These are phyloP conservation scores for Oxystoma pomonae DNA, from an alignment of 2,888 invertebrate species.

Conservation along the genomic window DNA sequence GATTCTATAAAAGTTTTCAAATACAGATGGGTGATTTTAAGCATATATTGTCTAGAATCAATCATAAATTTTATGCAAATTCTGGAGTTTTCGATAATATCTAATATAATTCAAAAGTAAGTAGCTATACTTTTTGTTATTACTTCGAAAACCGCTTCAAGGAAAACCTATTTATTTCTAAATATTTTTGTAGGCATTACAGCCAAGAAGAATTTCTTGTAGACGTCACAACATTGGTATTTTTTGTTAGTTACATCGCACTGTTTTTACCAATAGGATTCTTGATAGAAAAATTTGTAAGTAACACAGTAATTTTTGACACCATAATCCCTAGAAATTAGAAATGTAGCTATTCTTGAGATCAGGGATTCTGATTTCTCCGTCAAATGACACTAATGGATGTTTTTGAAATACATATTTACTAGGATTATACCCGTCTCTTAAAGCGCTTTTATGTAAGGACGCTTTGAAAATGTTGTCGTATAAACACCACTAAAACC, in stretches of 20 bases:
- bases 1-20: conserved; percentile 25
- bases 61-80: conserved; percentile 90
- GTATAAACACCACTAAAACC: no score
- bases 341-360: no score
- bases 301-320: no score
- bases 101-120: conserved; percentile 65
- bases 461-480: no score
- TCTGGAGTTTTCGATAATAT: conserved; percentile 91
- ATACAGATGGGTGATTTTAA: conserved; percentile 74
- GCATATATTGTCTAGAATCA: conserved; percentile 81
- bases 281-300: conserved; percentile 51
- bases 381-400: no score
- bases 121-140: conserved; percentile 22
- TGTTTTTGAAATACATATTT: no score
- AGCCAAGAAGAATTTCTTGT: conserved; percentile 65
- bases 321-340: no score
- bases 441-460: no score
- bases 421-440: no score
- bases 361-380: no score
- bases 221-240: conserved; percentile 94
- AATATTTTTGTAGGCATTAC: conserved; percentile 60
- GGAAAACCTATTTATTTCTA: no score
- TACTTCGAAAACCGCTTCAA: no score
- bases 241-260: conserved; percentile 92
- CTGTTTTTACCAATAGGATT: conserved; percentile 94